These are phyloP conservation scores for Plectrocnemia conspersa DNA, from an alignment of 1,140 invertebrate species.

Conservation along the genomic window DNA sequence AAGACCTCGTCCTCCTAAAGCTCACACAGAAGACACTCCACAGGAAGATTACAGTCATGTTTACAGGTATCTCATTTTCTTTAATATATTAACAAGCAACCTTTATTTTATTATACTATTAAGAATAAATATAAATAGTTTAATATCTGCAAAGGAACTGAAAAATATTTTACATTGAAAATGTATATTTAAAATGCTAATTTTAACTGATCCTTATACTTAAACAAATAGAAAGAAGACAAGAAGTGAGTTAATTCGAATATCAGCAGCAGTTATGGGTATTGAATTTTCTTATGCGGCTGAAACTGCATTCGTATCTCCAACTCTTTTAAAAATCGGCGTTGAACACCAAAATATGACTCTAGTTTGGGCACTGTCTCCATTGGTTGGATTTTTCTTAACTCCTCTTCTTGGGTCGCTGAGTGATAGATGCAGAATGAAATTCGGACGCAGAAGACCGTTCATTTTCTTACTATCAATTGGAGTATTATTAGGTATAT, in stretches of 20 bases:
- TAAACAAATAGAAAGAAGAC: constrained; percentile 73
- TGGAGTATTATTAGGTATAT: constrained; percentile 78
- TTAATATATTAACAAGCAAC: background rate
- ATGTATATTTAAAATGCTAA: constrained; percentile 21
- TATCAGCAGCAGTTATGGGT: constrained; percentile 93
- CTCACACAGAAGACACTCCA: constrained; percentile 40
- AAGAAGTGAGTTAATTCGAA: constrained; percentile 72
- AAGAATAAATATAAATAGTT: constrained; percentile 1
- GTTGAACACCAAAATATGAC: constrained; percentile 90
- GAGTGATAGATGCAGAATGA: constrained; percentile 80
- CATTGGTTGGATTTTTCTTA: constrained; percentile 87
- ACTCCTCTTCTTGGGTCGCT: constrained; percentile 88
- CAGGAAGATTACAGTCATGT: constrained; percentile 67
- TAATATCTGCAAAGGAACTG: background rate
- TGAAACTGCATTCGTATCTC: constrained; percentile 95
- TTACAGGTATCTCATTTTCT: constrained; percentile 60
- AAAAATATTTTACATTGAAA: constrained; percentile 6
- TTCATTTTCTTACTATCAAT: constrained; percentile 87
- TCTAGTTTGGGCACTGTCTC: constrained; percentile 90
- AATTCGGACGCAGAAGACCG: constrained; percentile 78
- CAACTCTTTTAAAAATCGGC: constrained; percentile 88
- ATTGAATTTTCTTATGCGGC: constrained; percentile 97
- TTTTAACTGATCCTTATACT: too few relatives aligned
- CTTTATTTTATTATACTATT: background rate
- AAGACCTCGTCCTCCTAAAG: constrained; percentile 8